Evolutionary conservation across 2,797 vertebrate genomes (phyloP).

Genomic region (Diglossa cyanea): DNA sequence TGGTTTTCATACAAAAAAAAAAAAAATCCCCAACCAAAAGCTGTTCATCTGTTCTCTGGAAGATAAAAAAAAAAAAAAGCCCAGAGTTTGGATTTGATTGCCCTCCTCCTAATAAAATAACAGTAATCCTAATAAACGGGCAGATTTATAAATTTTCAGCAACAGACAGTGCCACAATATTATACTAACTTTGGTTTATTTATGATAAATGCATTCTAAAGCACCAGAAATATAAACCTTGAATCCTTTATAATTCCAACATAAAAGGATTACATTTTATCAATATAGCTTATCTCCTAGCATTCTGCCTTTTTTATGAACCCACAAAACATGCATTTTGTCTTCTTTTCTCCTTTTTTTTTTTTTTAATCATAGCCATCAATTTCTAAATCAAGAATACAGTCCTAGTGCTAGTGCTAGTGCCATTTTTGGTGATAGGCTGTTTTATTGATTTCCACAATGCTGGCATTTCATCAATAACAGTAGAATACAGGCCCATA

Average conservation of each 20-base stretch:
- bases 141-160: slow-evolving; percentile 37
- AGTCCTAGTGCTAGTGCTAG: not conserved
- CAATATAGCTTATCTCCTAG: slow-evolving; percentile 14
- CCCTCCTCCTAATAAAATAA: slow-evolving; percentile 40
- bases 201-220: slow-evolving; percentile 35
- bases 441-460: not conserved
- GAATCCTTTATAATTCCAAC: slow-evolving; percentile 49
- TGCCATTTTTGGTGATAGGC: not conserved
- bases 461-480: not conserved
- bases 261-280: slow-evolving; percentile 60
- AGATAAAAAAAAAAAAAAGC: slow-evolving; percentile 15
- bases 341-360: not conserved
- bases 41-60: slow-evolving; percentile 53
- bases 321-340: slow-evolving; percentile 1
- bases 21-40: slow-evolving; percentile 59
- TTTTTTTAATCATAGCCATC: not conserved
- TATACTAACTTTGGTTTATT: slow-evolving; percentile 41
- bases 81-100: slow-evolving; percentile 62
- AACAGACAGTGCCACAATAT: not conserved
- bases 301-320: slow-evolving; percentile 11
- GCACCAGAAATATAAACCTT: slow-evolving; percentile 28
- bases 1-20: slow-evolving; percentile 65
- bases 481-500: not conserved
- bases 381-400: not conserved
- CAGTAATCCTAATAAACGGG: slow-evolving; percentile 34